Conservation (phyloP, 2,797 vertebrate genomes). For the Arremon brunneinucha region DNA sequence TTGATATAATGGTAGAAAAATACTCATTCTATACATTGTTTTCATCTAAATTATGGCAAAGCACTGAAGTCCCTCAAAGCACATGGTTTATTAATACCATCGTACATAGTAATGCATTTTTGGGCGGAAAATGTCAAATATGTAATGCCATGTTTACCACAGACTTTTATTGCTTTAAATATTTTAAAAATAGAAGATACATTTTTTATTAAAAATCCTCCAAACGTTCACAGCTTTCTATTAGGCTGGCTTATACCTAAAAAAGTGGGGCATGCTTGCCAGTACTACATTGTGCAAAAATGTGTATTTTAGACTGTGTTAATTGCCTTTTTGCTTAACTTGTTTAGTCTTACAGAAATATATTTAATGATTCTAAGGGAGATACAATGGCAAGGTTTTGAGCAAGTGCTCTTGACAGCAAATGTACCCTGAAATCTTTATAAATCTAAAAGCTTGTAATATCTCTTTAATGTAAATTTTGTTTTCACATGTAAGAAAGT, state of each 20-base stretch:
- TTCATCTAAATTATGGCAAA: constrained; percentile 69
- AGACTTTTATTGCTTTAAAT: constrained; percentile 64
- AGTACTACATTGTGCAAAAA: constrained; percentile 1
- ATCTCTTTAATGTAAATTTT: constrained; percentile 63
- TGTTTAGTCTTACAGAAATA: background rate
- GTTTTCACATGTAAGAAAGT: background rate
- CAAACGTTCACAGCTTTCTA: constrained; percentile 60
- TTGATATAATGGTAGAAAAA: constrained; percentile 56
- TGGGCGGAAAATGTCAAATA: constrained; percentile 69
- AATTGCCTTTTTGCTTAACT: constrained; percentile 27
- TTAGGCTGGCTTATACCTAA: constrained; percentile 22
- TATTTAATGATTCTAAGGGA: constrained; percentile 8
- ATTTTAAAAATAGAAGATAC: constrained; percentile 66
- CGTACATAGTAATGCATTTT: constrained; percentile 68
- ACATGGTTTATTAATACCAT: constrained; percentile 76
- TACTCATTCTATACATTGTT: constrained; percentile 41
- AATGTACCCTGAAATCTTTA: background rate
- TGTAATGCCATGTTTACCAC: constrained; percentile 68
- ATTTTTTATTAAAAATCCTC: constrained; percentile 56
- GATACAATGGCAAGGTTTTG: background rate
- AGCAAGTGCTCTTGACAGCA: constrained; percentile 1
- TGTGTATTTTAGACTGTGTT: background rate
- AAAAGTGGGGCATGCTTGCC: constrained; percentile 31
- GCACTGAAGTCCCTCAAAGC: constrained; percentile 65
- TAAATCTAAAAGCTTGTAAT: background rate